phyloP scores from a whole-genome alignment of 2,113 vertebrate species.

The Tragelaphus strepsiceros region DNA sequence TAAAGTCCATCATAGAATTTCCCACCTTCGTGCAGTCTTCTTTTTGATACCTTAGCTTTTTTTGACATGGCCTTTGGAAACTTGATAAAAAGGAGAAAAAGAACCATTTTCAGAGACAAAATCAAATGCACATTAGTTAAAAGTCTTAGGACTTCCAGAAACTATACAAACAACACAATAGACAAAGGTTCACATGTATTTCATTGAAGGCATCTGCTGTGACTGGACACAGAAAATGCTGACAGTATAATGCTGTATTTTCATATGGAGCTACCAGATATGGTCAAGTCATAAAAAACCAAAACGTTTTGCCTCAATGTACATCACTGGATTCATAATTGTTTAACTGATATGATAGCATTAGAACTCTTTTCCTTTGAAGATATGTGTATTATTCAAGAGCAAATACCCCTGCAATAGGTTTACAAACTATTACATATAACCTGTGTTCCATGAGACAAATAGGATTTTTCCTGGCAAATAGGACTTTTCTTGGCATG shows the following conservation, averaged over 20 bases:
- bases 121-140: background rate
- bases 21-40: background rate
- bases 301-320: background rate
- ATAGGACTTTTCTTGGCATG: background rate
- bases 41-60: background rate
- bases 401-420: background rate
- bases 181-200: background rate
- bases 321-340: background rate
- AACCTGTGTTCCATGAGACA: background rate
- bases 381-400: background rate
- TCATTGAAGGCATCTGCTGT: background rate
- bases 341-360: background rate
- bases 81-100: background rate
- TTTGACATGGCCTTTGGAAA: background rate
- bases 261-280: background rate
- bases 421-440: background rate
- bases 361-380: background rate
- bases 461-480: background rate
- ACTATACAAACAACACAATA: background rate
- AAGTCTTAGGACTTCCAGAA: background rate
- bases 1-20: constrained; percentile 54
- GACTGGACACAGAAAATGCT: background rate
- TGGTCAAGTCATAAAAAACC: background rate
- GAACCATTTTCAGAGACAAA: background rate
- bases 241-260: background rate